Percentiles rank a stretch among this genome's conserved stretches.
Evolutionary conservation across 1,140 invertebrate species (phyloP).

Genomic region (Idris sp.): DNA sequence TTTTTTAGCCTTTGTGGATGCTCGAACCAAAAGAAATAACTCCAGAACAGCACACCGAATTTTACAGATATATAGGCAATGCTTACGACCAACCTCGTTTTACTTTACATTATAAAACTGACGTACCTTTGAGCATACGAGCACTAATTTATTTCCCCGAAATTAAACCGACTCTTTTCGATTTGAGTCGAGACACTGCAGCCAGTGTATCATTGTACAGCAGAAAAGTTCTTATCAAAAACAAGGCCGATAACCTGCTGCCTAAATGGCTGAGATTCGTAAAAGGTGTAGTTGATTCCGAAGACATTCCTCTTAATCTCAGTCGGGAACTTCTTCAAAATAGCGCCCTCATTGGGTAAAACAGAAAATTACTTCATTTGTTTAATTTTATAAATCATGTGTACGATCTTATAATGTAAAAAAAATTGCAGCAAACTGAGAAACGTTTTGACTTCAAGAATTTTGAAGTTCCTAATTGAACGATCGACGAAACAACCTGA

Average conservation of each 20-base stretch:
- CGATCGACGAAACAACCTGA: slow-evolving; percentile 90
- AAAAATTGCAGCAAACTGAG: slow-evolving; percentile 89
- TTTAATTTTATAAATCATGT: not conserved
- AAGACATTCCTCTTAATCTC: slow-evolving; percentile 98
- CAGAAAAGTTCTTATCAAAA: slow-evolving; percentile 93
- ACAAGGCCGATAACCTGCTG: slow-evolving; percentile 92
- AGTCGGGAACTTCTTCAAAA: slow-evolving; percentile 97
- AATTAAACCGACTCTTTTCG: slow-evolving; percentile 92
- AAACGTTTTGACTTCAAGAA: slow-evolving; percentile 89
- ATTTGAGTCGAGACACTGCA: slow-evolving; percentile 90
- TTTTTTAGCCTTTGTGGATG: slow-evolving; percentile 91
- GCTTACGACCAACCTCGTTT: slow-evolving; percentile 91
- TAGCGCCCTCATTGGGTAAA: slow-evolving; percentile 90
- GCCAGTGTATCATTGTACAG: slow-evolving; percentile 93
- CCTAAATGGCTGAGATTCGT: slow-evolving; percentile 97
- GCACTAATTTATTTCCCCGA: slow-evolving; percentile 96
- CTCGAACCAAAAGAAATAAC: slow-evolving; percentile 93
- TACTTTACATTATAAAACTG: slow-evolving; percentile 89
- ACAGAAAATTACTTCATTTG: too few species aligned
- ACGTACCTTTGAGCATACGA: slow-evolving; percentile 94
- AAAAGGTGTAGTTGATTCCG: slow-evolving; percentile 97
- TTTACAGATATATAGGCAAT: slow-evolving; percentile 92
- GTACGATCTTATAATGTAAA: not conserved
- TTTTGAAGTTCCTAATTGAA: slow-evolving; percentile 92
- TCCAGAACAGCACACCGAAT: slow-evolving; percentile 91